Evolutionary conservation across 1,140 invertebrate species (phyloP), one percentile per base, ranked within the genome.

Genomic region (Hirudo medicinalis): DNA sequence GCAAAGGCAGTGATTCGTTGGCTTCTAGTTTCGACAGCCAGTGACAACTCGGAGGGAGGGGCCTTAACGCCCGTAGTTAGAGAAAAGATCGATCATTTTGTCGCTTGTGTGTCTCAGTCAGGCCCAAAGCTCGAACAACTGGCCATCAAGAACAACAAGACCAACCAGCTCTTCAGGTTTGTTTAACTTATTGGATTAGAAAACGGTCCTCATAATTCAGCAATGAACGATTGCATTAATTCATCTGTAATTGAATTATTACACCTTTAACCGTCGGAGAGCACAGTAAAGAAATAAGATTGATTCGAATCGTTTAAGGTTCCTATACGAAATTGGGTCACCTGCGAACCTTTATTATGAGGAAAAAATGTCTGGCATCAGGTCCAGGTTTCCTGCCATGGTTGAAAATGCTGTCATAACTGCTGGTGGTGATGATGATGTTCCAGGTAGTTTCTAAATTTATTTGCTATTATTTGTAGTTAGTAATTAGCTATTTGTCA

Each of bases 51-150:
- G 32, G 49, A 36, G 40, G 49, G 53, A 40, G 53, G 57, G 29
- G 69, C 40, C 15, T 17, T 70, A 13, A 70, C 32, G 36, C 32
- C 43, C 22, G 69, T 49, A 20, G n/a, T 49, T n/a, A 70, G 53
- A 54, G 69, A 70, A 36, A 70, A 49, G 32, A 70, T 70, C 53
- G 69, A 70, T 49, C 69, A 70, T 19, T 70, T 70, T 54, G 69
- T 70, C 11, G 49, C n/a, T 17, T 70, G 69, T 22, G 69, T 70
- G 43, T 25, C 40, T 0, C 69, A 70, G 69, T 49, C 32, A 8
- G 69, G 69, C 19, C 69, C 69, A 25, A 70, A 70, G 49, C 25
- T 70, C 4, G 69, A 70, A 54, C 32, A 70, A 70, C 43, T 70
- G 19, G 69, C 69, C 49, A 36, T 70, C 32, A 70, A 53, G 19